Evolutionary conservation across 2,888 invertebrate genomes (phyloP).

Genomic region (Mesorhabditis spiculigera): DNA sequence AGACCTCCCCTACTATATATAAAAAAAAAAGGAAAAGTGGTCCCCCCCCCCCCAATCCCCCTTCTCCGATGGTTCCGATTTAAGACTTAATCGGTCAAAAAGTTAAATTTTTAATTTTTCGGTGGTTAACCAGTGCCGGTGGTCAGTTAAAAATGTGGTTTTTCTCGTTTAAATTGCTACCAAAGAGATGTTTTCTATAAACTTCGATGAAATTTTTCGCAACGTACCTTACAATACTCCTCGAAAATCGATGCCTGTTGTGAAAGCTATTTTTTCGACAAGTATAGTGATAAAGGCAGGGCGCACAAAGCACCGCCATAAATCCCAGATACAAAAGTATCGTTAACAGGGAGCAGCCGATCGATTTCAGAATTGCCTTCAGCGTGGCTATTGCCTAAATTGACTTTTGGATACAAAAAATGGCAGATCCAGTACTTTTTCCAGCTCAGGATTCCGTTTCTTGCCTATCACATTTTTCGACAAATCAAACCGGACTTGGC

Average conservation of each 20-base stretch:
- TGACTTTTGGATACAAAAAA: no score
- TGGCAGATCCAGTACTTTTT: not conserved
- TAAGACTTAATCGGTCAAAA: no score
- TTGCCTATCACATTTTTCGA: no score
- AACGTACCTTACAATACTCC: constrained; percentile 46
- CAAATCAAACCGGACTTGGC: constrained; percentile 1
- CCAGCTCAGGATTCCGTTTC: constrained; percentile 14
- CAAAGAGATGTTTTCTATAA: no score
- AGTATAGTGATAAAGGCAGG: constrained; percentile 37
- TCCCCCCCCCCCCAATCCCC: no score
- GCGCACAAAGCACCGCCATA: not conserved
- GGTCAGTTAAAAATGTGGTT: no score
- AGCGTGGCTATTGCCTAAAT: not conserved
- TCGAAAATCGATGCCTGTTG: constrained; percentile 51
- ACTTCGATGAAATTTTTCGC: not conserved
- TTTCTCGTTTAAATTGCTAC: no score
- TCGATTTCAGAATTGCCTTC: constrained; percentile 9
- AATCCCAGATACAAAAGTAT: not conserved
- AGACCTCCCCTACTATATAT: no score
- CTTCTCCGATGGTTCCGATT: no score
- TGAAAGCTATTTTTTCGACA: constrained; percentile 48
- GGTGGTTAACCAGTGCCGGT: no score
- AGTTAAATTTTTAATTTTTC: no score
- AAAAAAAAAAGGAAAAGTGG: no score
- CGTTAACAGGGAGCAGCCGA: constrained; percentile 21